Conservation (phyloP, 2,797 vertebrate genomes). For the Pseudopleuronectes americanus region DNA sequence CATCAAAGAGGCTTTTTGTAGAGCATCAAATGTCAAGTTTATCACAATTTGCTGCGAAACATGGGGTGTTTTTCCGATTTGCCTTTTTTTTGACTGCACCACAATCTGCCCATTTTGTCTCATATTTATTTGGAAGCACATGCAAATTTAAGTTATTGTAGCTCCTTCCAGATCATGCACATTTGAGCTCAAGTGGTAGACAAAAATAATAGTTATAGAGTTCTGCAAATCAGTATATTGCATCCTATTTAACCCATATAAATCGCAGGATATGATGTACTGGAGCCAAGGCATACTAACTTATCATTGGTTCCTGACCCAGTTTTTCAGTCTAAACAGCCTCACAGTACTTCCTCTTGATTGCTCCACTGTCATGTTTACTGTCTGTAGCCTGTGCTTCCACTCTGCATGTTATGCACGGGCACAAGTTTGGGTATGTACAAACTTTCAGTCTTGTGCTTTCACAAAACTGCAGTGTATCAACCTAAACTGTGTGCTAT, state of each 20-base stretch:
- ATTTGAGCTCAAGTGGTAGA: no score
- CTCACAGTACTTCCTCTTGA: not conserved
- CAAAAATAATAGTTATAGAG: no score
- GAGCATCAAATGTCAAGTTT: no score
- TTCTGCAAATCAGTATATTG: no score
- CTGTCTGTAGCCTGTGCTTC: not conserved
- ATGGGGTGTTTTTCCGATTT: no score
- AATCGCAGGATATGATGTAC: no score
- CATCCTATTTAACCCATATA: no score
- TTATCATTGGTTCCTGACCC: not conserved
- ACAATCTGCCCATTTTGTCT: not conserved
- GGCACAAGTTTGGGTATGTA: not conserved
- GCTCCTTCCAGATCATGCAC: no score
- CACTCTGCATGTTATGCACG: not conserved
- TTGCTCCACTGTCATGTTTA: not conserved
- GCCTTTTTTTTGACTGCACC: no score
- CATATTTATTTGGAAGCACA: not conserved
- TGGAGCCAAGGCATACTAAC: no score
- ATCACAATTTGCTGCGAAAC: no score
- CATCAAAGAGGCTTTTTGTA: no score
- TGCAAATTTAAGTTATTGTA: not conserved
- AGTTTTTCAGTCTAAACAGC: not conserved
- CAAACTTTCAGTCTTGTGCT: constrained; percentile 1
- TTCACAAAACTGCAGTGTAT: not conserved
- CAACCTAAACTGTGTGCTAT: not conserved